Evolutionary conservation across 2,797 vertebrate genomes (phyloP).

Genomic region (Scolopax bukidnonensis): DNA sequence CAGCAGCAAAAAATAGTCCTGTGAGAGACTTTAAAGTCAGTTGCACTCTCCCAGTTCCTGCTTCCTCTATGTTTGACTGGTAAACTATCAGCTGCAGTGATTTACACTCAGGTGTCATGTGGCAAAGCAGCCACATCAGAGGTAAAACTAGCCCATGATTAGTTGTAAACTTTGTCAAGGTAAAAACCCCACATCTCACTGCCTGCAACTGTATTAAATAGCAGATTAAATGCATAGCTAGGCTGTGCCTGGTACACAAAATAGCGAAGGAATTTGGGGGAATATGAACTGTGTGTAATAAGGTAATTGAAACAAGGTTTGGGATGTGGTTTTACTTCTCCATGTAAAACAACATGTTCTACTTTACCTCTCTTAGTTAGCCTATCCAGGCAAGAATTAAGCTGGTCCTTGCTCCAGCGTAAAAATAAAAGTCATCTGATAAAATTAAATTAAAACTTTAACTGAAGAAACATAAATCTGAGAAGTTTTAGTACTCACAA

Average conservation of each 20-base stretch:
- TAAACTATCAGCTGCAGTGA: background rate
- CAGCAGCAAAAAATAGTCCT: background rate
- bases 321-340: background rate
- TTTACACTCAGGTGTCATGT: background rate
- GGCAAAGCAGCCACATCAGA: background rate
- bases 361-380: background rate
- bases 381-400: background rate
- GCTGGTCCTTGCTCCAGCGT: background rate
- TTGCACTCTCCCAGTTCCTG: background rate
- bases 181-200: background rate
- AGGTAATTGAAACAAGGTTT: background rate
- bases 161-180: background rate
- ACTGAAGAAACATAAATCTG: background rate
- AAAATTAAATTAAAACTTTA: background rate
- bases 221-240: background rate
- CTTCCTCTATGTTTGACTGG: background rate
- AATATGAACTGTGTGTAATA: background rate
- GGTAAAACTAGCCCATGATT: background rate
- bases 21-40: background rate
- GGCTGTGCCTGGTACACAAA: background rate
- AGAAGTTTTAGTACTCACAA: background rate
- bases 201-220: background rate
- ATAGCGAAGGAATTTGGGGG: background rate
- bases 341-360: accelerated
- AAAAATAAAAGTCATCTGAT: background rate